Conservation (phyloP, 1,140 invertebrate species). For the Trachymyrmex cornetzi region DNA sequence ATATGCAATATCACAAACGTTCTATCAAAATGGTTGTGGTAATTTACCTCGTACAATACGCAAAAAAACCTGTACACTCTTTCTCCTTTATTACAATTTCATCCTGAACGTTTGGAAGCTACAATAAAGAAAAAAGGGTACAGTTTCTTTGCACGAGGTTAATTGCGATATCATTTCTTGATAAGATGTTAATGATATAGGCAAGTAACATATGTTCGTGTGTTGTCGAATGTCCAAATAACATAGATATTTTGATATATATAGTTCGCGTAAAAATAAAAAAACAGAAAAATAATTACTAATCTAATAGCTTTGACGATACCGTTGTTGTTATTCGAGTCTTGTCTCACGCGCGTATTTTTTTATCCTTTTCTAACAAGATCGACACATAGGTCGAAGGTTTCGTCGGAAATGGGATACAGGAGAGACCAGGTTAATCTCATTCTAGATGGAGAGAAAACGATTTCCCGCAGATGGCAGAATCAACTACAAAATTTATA, state of each 20-base stretch:
- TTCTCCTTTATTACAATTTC: neutral
- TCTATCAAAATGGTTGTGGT: neutral
- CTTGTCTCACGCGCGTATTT: neutral
- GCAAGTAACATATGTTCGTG: neutral
- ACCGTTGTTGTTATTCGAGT: neutral
- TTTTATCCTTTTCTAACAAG: neutral
- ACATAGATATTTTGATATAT: neutral
- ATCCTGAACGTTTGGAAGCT: neutral
- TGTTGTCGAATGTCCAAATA: too few species aligned
- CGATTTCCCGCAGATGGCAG: neutral
- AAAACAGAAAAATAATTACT: neutral
- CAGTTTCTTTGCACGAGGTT: neutral
- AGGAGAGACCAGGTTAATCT: conserved; percentile 28
- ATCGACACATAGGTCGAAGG: neutral
- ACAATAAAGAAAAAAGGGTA: neutral
- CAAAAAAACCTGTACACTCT: neutral
- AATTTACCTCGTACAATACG: conserved; percentile 1
- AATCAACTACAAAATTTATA: conserved; percentile 33
- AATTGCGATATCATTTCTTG: neutral
- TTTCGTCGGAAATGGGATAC: conserved; percentile 53
- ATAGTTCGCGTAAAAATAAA: neutral
- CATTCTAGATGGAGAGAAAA: conserved; percentile 49
- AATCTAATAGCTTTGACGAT: neutral
- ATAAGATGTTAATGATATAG: neutral
- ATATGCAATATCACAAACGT: neutral